Evolutionary conservation across 2,888 invertebrate species (phyloP), one percentile per base, ranked within the genome.

Genomic region (Platycnemis pennipes): DNA sequence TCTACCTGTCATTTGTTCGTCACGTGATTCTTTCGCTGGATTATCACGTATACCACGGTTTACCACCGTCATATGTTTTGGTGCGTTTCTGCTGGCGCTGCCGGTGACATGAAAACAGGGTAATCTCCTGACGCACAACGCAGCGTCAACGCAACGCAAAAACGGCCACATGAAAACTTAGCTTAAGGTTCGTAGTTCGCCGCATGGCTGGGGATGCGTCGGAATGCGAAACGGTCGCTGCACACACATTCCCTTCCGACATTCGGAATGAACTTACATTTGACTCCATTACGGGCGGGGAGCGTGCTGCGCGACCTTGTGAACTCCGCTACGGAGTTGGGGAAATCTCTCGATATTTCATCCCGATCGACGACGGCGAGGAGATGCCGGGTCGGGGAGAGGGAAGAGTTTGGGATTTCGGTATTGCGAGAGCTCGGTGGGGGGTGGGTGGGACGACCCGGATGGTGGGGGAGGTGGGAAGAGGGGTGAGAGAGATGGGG

Each of bases 301-400:
- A 56, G 56, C 26, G 44, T 44, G 22, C 7, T 8, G 19, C 42
- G 63, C 69, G 69, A 91, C 91, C 91, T 91, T 91, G 91, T 44
- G 42, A 91, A 91, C 91, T 91, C 91, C 11, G 77, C 26, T 8
- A 5, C 22, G 37, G 56, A 37, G 37, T 53, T 53, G 89, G 45
- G 42, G 46, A n/a, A n/a, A 77, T 37, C 77, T 89, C 56, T 56
- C 91, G 91, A 91, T 91, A 91, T 63, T 37, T 91, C 91, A 91
- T 91, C 69, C 26, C 91, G 69, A 69, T 37, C 91, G 63, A 56
- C 44, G 7, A 22, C 3, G 49, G 7, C 11, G 77, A 77, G 37
- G 77, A 77, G 77, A 37, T 31, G 13, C 11, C 37, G 37, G 22
- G 69, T 7, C 31, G 8, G 7, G 16, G 77, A 46, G 11, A 87